Evolutionary conservation across 2,113 vertebrate species (phyloP).

Genomic region (Felis chaus): DNA sequence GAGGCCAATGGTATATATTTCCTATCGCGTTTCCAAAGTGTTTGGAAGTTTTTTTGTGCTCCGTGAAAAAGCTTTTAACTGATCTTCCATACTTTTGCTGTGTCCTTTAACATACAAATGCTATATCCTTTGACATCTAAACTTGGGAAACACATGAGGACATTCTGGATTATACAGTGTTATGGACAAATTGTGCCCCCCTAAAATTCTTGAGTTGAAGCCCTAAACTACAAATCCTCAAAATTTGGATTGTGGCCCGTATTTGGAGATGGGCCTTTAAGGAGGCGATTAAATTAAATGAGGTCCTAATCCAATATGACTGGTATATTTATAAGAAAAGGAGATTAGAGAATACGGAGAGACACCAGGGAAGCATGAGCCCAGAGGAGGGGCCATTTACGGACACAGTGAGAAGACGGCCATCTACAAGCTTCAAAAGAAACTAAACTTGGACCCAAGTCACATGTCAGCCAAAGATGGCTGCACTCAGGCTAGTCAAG

Average conservation of each 20-base stretch:
- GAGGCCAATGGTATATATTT: neutral
- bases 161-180: neutral
- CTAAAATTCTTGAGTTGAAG: neutral
- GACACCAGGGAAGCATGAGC: neutral
- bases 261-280: neutral
- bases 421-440: neutral
- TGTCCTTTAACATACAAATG: neutral
- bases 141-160: neutral
- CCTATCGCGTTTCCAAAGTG: neutral
- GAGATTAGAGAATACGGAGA: neutral
- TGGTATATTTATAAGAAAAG: neutral
- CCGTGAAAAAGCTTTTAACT: neutral
- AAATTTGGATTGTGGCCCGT: neutral
- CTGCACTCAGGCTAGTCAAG: neutral
- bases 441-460: neutral
- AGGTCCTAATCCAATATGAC: neutral
- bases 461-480: neutral
- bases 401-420: neutral
- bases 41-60: neutral
- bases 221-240: neutral
- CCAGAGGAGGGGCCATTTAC: neutral
- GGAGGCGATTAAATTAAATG: neutral
- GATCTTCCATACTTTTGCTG: neutral
- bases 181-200: neutral
- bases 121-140: neutral